phyloP scores from a whole-genome alignment of 2,797 vertebrate genomes.

The Telmatherina bonti region DNA sequence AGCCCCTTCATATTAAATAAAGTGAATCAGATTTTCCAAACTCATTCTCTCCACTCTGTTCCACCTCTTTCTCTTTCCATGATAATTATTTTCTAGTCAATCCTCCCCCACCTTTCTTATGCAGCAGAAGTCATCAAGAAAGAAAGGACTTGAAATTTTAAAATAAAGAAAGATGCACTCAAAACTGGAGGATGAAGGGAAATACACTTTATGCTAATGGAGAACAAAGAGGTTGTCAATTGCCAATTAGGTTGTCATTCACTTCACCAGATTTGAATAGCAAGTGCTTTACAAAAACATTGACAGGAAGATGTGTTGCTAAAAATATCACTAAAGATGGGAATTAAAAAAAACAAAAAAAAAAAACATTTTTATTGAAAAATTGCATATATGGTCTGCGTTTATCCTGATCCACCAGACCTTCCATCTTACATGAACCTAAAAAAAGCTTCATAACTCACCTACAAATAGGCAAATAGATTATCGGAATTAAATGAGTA shows the following conservation, averaged over 20 bases:
- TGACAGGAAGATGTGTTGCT: slow-evolving; percentile 39
- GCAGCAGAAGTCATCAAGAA: slow-evolving; percentile 11
- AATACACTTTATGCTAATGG: slow-evolving; percentile 64
- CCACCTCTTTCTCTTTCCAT: not conserved
- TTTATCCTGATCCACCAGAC: slow-evolving; percentile 22
- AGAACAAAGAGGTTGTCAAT: slow-evolving; percentile 68
- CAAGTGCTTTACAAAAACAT: slow-evolving; percentile 66
- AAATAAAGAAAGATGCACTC: slow-evolving; percentile 35
- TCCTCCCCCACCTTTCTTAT: slow-evolving; percentile 20
- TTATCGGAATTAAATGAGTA: slow-evolving; percentile 20
- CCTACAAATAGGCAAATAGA: slow-evolving; percentile 10
- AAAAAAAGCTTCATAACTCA: slow-evolving; percentile 3
- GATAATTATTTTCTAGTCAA: not conserved
- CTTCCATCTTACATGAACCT: slow-evolving; percentile 10
- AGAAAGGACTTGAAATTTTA: slow-evolving; percentile 18
- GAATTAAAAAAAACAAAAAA: no score
- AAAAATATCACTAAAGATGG: slow-evolving; percentile 31
- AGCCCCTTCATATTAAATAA: slow-evolving; percentile 46
- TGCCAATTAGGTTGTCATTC: slow-evolving; percentile 53
- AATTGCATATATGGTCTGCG: slow-evolving; percentile 57
- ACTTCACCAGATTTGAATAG: slow-evolving; percentile 69
- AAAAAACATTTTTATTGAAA: slow-evolving; percentile 60
- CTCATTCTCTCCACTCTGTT: slow-evolving; percentile 22
- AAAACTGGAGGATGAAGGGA: slow-evolving; percentile 52
- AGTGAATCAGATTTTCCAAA: slow-evolving; percentile 54